Conservation (phyloP, 2,797 vertebrate genomes). For the Pteronotus mesoamericanus region DNA sequence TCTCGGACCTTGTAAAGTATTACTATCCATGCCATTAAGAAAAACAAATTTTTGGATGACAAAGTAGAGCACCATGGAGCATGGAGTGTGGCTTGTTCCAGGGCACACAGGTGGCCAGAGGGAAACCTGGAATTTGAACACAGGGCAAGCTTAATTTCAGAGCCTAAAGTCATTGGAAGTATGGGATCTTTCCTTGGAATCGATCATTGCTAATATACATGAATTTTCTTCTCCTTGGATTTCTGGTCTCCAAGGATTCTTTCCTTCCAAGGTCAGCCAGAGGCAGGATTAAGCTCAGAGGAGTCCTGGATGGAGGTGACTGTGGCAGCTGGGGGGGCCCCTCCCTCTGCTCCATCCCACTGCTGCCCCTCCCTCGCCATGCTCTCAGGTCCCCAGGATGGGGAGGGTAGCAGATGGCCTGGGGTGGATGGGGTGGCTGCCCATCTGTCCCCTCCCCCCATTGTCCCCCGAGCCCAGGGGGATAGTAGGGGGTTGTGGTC, state of each 20-base stretch:
- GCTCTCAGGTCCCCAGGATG: constrained; percentile 38
- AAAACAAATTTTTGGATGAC: constrained; percentile 19
- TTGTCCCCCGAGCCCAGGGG: constrained; percentile 66
- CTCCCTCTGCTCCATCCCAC: not conserved
- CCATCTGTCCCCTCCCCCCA: constrained; percentile 74
- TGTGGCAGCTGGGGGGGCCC: not conserved
- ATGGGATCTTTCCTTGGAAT: not conserved
- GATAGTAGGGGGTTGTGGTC: constrained; percentile 56
- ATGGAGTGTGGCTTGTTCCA: not conserved
- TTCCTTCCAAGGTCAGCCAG: constrained; percentile 17
- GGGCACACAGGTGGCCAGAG: not conserved
- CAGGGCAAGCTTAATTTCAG: not conserved
- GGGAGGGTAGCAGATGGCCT: constrained; percentile 71
- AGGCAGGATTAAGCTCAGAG: constrained; percentile 17
- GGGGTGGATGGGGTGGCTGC: constrained; percentile 62
- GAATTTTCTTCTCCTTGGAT: not conserved
- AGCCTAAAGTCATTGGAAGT: not conserved
- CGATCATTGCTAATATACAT: not conserved
- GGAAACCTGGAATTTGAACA: not conserved
- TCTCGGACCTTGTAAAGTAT: not conserved
- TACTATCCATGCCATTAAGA: not conserved
- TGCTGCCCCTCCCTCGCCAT: not conserved
- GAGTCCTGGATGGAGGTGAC: not conserved
- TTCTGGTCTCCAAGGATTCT: constrained; percentile 4
- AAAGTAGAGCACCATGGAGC: not conserved